These are phyloP conservation scores for Coryphaenoides rupestris DNA, from an alignment of 2,113 vertebrate genomes.

Conservation along the genomic window DNA sequence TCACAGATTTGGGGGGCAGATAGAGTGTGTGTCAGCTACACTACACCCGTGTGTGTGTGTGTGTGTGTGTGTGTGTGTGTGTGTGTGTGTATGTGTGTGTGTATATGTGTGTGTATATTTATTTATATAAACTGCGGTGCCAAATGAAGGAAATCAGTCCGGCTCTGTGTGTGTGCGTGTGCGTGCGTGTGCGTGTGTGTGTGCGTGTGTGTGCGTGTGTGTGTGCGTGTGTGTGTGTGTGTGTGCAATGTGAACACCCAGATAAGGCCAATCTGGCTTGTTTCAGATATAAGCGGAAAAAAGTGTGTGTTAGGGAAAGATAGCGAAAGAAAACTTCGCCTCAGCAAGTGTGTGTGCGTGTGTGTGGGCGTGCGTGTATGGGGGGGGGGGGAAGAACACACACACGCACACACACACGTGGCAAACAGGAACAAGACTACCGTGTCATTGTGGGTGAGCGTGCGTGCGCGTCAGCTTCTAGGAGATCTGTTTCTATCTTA, in stretches of 20 bases:
- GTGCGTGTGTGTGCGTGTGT: conserved; percentile 24
- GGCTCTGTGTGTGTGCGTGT: conserved; percentile 11
- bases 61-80: conserved; percentile 3
- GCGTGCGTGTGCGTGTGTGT: conserved; percentile 23
- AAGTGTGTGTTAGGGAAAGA: conserved; percentile 33
- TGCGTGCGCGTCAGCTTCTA: not conserved
- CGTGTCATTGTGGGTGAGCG: not conserved
- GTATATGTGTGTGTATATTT: conserved; percentile 12
- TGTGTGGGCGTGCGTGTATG: conserved; percentile 19
- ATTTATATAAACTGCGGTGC: conserved; percentile 9
- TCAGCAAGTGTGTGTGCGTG: conserved; percentile 15
- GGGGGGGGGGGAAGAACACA: not conserved
- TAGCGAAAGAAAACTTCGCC: conserved; percentile 11
- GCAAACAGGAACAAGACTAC: not conserved
- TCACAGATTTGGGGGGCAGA: conserved; percentile 40
- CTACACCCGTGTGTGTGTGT: not conserved
- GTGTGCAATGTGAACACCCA: conserved; percentile 20
- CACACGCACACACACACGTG: not conserved
- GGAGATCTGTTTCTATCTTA: not conserved
- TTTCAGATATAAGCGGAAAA: conserved; percentile 54
- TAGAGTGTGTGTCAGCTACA: not conserved
- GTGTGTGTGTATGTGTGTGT: conserved; percentile 26
- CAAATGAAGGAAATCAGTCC: not conserved
- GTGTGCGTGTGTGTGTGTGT: conserved; percentile 14
- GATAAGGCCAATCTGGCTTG: conserved; percentile 64